These are phyloP conservation scores for Andrena dorsata DNA, from an alignment of 2,888 invertebrate genomes.

Conservation along the genomic window DNA sequence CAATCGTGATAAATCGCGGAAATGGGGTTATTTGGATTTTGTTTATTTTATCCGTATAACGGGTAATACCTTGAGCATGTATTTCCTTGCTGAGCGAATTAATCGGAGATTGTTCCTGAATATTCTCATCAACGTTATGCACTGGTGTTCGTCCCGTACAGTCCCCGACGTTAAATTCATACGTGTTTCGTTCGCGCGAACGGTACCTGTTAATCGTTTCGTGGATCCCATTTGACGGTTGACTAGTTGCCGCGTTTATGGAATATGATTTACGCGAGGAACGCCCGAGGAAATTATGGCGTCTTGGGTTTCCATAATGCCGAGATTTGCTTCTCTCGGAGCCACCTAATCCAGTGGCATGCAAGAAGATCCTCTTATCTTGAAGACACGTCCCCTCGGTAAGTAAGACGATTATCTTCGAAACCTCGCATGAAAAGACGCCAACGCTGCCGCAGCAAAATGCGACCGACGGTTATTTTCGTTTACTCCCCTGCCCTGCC, in stretches of 20 bases:
- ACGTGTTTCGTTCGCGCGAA: neutral
- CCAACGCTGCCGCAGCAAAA: constrained; percentile 9
- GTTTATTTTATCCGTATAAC: too few species aligned
- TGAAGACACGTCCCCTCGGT: constrained; percentile 63
- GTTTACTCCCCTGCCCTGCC: neutral
- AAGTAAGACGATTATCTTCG: constrained; percentile 74
- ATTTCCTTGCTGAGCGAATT: neutral
- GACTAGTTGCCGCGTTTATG: constrained; percentile 58
- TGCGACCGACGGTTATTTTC: constrained; percentile 12
- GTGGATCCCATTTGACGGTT: constrained; percentile 35
- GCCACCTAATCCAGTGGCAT: constrained; percentile 69
- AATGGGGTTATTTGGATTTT: neutral
- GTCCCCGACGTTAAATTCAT: neutral
- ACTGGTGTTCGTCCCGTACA: neutral
- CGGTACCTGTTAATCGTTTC: constrained; percentile 7
- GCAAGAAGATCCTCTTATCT: constrained; percentile 75
- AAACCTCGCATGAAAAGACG: constrained; percentile 52
- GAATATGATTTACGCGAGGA: constrained; percentile 57
- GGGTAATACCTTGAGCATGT: too few species aligned
- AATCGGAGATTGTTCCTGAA: neutral
- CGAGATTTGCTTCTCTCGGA: constrained; percentile 68
- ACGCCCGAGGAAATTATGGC: constrained; percentile 65
- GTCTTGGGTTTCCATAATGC: constrained; percentile 71
- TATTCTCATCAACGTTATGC: neutral
- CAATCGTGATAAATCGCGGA: neutral